phyloP scores from a whole-genome alignment of 1,140 invertebrate genomes.

The Ceratoteleas bidentatus region DNA sequence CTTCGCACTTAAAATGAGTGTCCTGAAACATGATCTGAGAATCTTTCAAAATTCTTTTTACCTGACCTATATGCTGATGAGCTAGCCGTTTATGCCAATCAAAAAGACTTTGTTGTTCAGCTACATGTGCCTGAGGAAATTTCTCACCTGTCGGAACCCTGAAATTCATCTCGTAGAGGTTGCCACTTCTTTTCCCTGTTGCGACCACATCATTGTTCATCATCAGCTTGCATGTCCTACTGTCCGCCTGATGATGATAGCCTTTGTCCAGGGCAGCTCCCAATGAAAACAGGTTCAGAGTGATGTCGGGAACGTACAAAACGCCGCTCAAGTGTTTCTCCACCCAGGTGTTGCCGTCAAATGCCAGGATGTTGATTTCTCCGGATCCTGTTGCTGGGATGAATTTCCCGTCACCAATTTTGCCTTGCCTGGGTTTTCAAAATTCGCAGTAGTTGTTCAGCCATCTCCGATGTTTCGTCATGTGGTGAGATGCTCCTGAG shows the following conservation, averaged over 20 bases:
- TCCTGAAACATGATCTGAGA: neutral
- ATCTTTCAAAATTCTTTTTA: no score
- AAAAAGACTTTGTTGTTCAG: no score
- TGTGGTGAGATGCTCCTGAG: constrained; percentile 65
- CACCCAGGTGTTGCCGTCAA: constrained; percentile 57
- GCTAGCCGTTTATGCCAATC: no score
- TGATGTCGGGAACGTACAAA: constrained; percentile 73
- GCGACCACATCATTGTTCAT: constrained; percentile 25
- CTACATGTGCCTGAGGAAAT: no score
- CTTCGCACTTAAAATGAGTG: constrained; percentile 63
- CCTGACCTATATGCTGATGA: no score
- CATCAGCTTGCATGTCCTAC: constrained; percentile 14
- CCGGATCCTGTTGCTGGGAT: constrained; percentile 59
- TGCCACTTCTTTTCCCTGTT: constrained; percentile 36
- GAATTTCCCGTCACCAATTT: constrained; percentile 57
- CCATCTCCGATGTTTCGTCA: constrained; percentile 46
- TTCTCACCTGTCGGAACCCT: constrained; percentile 11
- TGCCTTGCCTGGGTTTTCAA: neutral
- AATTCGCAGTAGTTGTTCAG: constrained; percentile 55
- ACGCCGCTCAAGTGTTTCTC: constrained; percentile 70
- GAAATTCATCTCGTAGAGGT: constrained; percentile 54
- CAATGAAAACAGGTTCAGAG: constrained; percentile 76
- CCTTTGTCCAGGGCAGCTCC: constrained; percentile 71
- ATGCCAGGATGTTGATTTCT: constrained; percentile 58
- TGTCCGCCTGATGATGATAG: constrained; percentile 63